Evolutionary conservation across 1,140 invertebrate genomes (phyloP).

Genomic region (Drosophila repletoides): DNA sequence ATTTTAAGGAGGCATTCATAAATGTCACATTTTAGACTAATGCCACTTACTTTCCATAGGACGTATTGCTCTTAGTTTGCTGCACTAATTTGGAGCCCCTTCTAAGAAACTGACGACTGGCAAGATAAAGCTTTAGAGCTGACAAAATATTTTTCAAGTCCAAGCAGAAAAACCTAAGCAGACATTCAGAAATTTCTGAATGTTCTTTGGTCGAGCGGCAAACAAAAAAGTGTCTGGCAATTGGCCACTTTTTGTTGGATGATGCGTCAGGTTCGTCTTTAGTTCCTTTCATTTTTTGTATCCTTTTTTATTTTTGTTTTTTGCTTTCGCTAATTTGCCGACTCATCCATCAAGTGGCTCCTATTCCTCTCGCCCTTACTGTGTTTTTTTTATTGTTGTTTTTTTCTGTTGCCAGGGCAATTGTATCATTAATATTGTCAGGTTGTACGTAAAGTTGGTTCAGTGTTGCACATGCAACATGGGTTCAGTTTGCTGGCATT

Average conservation of each 20-base stretch:
- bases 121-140: conserved; percentile 22
- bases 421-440: conserved; percentile 50
- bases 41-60: no score
- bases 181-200: conserved; percentile 77
- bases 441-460: conserved; percentile 8
- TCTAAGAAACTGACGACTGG: conserved; percentile 1
- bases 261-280: conserved; percentile 45
- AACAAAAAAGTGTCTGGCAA: conserved; percentile 76
- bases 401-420: neutral
- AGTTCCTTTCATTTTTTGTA: conserved; percentile 7
- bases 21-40: no score
- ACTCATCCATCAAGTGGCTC: conserved; percentile 65
- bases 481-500: conserved; percentile 25
- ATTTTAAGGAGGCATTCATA: no score
- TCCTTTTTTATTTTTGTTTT: conserved; percentile 43
- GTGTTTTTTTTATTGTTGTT: conserved; percentile 12
- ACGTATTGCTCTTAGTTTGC: neutral
- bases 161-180: conserved; percentile 59
- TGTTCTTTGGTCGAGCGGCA: conserved; percentile 34
- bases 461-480: conserved; percentile 8
- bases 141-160: conserved; percentile 31
- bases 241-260: conserved; percentile 59
- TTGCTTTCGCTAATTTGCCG: conserved; percentile 72
- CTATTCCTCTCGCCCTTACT: conserved; percentile 14
- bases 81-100: neutral